Evolutionary conservation across 1,140 invertebrate species (phyloP).

Genomic region (Drepana arcuata): DNA sequence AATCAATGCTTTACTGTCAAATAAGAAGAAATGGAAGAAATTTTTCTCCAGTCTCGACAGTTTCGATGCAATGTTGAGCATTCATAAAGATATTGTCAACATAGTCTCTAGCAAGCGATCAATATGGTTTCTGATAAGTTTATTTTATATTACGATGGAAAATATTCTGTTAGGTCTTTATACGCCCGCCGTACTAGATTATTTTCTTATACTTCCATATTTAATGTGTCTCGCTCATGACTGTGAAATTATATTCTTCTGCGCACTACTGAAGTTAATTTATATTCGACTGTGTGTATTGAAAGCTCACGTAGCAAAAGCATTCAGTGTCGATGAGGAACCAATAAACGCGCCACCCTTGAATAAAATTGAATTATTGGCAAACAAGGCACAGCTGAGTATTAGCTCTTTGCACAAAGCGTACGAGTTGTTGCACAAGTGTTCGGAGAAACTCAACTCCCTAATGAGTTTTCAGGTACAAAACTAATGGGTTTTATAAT

Average conservation of each 20-base stretch:
- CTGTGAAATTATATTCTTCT: conserved; percentile 22
- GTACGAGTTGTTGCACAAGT: conserved; percentile 42
- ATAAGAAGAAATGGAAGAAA: conserved; percentile 14
- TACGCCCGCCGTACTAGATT: neutral
- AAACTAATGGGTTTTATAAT: no score
- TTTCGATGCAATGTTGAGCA: conserved; percentile 26
- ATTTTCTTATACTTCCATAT: neutral
- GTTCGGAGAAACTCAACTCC: conserved; percentile 31
- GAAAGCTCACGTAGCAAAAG: conserved; percentile 28
- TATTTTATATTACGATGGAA: neutral
- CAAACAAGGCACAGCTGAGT: conserved; percentile 23
- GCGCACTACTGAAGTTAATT: conserved; percentile 16
- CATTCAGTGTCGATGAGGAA: conserved; percentile 11
- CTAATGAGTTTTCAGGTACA: conserved; percentile 39
- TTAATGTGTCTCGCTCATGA: conserved; percentile 17
- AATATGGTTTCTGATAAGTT: neutral
- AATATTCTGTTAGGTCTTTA: neutral
- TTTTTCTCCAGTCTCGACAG: conserved; percentile 20
- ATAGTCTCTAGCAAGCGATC: conserved; percentile 2
- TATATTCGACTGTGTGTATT: conserved; percentile 20
- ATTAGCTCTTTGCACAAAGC: conserved; percentile 27
- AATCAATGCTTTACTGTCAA: conserved; percentile 12
- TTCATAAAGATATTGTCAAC: conserved; percentile 13
- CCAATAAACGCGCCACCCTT: conserved; percentile 8
- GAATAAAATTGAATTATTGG: conserved; percentile 20